Conservation (phyloP, 23 tunicate species). For the Clavelina lepadiformis region DNA sequence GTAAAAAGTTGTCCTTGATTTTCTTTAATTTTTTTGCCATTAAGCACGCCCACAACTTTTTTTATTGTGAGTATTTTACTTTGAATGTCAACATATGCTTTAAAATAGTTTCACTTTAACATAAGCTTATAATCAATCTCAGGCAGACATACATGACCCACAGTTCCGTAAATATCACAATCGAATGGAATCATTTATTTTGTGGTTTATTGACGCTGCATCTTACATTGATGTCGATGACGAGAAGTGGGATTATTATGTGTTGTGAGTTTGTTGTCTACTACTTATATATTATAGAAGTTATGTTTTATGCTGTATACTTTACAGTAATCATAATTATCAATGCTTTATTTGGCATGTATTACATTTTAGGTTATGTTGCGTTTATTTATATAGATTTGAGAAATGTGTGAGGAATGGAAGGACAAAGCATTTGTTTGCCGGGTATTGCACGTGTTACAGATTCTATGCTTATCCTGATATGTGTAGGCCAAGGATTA, state of each 20-base stretch:
- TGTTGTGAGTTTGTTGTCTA: too few relatives aligned
- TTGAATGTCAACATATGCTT: neutral
- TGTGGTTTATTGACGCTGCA: conserved; percentile 98
- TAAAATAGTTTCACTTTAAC: neutral
- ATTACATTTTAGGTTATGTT: neutral
- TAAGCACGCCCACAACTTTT: too few relatives aligned
- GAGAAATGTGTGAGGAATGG: conserved; percentile 33
- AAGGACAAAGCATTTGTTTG: conserved; percentile 38
- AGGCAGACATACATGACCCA: conserved; percentile 41
- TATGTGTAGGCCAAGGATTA: conserved; percentile 74
- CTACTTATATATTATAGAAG: too few relatives aligned
- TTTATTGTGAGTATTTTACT: neutral
- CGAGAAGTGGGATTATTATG: conserved; percentile 98
- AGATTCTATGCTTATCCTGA: conserved; percentile 92
- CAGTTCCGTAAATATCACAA: conserved; percentile 67
- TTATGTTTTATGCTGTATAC: too few relatives aligned
- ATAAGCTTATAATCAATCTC: conserved; percentile 13
- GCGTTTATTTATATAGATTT: conserved; percentile 11
- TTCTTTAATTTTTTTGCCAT: too few relatives aligned
- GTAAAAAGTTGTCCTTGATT: too few relatives aligned
- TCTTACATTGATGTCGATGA: conserved; percentile 93
- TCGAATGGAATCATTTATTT: conserved; percentile 82
- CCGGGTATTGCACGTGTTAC: conserved; percentile 92
- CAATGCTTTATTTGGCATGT: too few relatives aligned
- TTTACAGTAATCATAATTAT: too few relatives aligned